Evolutionary conservation across 2,113 vertebrate species (phyloP).

Genomic region (Xiphorhynchus elegans): DNA sequence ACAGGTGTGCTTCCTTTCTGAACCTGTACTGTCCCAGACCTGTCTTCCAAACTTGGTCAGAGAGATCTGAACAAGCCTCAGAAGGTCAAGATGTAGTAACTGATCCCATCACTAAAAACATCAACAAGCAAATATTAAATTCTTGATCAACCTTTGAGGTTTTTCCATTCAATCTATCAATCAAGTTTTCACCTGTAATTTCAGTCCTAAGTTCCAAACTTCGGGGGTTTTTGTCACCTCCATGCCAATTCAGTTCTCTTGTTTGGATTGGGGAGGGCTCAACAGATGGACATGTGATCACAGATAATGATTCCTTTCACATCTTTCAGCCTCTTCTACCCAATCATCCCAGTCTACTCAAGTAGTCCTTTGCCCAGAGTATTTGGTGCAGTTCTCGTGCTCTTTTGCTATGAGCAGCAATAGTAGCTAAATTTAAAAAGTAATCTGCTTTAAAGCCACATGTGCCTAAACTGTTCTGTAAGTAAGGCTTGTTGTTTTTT

Average conservation of each 20-base stretch:
- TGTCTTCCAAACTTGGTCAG: background rate
- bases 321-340: background rate
- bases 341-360: background rate
- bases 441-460: background rate
- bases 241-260: background rate
- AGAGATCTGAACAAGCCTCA: background rate
- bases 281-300: background rate
- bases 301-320: background rate
- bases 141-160: background rate
- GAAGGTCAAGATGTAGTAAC: background rate
- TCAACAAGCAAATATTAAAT: background rate
- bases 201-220: background rate
- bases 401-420: background rate
- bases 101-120: background rate
- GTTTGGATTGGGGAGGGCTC: background rate
- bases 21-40: rapidly evolving
- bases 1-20: background rate
- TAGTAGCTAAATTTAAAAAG: background rate
- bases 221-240: background rate
- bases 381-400: background rate
- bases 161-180: background rate
- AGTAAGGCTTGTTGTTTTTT: background rate
- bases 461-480: background rate
- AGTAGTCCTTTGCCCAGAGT: background rate
- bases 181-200: background rate